These are phyloP conservation scores for Catamblyrhynchus diadema DNA, from an alignment of 2,797 vertebrate species.

Conservation along the genomic window DNA sequence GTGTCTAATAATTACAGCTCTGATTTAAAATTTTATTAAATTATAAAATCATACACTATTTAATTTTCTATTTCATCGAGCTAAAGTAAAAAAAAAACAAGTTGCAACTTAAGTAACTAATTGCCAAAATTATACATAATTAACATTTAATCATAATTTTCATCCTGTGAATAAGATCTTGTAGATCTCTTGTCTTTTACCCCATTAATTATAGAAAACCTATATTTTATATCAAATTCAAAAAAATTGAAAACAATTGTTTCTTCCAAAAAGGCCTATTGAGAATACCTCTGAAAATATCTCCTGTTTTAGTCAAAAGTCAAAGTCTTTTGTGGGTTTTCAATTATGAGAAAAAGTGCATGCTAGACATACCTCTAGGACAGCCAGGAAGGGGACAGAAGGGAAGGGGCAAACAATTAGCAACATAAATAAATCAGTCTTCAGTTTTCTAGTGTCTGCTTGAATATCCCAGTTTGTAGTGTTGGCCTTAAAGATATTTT, in stretches of 20 bases:
- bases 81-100: background rate
- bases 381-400: background rate
- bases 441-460: background rate
- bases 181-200: background rate
- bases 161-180: background rate
- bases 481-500: background rate
- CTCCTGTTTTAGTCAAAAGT: background rate
- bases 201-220: background rate
- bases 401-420: background rate
- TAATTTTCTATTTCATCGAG: background rate
- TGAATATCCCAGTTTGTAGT: background rate
- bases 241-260: background rate
- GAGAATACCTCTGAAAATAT: background rate
- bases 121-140: background rate
- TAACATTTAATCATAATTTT: background rate
- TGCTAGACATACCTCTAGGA: fast-evolving
- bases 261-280: background rate
- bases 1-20: background rate
- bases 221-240: background rate
- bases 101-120: fast-evolving
- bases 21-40: background rate
- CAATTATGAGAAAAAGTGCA: background rate
- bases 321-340: background rate
- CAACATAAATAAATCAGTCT: background rate
- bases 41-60: background rate